These are phyloP conservation scores for Yoshiicerus persimilis DNA, from an alignment of 1,140 invertebrate species.

Conservation along the genomic window DNA sequence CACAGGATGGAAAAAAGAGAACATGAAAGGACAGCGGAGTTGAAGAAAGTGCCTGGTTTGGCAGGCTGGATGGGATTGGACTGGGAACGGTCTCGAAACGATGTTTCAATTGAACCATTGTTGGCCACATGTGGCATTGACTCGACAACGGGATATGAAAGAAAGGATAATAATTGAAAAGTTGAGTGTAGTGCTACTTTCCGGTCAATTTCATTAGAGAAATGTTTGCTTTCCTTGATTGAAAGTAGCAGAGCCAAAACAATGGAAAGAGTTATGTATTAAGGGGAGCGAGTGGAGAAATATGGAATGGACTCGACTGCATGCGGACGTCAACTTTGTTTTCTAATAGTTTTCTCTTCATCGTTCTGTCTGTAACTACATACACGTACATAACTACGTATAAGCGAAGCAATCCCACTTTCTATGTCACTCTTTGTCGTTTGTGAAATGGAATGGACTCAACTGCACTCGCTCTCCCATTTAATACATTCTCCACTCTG, in stretches of 20 bases:
- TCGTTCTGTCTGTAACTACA: not conserved
- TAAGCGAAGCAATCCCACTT: not conserved
- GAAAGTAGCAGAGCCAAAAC: slow-evolving; percentile 46
- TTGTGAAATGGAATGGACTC: not conserved
- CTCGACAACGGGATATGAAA: slow-evolving; percentile 26
- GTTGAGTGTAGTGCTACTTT: slow-evolving; percentile 47
- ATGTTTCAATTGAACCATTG: slow-evolving; percentile 45
- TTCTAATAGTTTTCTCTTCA: not conserved
- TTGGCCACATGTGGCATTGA: slow-evolving; percentile 34
- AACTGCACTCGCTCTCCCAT: not conserved
- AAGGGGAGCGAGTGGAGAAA: slow-evolving; percentile 1
- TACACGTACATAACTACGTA: not conserved
- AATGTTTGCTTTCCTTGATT: slow-evolving; percentile 49
- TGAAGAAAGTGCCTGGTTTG: not conserved
- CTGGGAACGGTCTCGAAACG: slow-evolving; percentile 47
- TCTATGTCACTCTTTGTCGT: not conserved
- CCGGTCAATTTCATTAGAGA: slow-evolving; percentile 49
- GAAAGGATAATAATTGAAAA: slow-evolving; percentile 48
- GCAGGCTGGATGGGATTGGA: not conserved
- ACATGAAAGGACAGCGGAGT: not conserved
- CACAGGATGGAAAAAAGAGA: not conserved
- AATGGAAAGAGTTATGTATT: slow-evolving; percentile 43
- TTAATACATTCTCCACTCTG: not conserved
- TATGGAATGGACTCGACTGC: slow-evolving; percentile 12
- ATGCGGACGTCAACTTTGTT: not conserved